A percentile compares a stretch with the other conserved stretches of the same genome.
phyloP scores from a whole-genome alignment of 2,888 invertebrate genomes.

The Acanthoscelides obtectus region DNA sequence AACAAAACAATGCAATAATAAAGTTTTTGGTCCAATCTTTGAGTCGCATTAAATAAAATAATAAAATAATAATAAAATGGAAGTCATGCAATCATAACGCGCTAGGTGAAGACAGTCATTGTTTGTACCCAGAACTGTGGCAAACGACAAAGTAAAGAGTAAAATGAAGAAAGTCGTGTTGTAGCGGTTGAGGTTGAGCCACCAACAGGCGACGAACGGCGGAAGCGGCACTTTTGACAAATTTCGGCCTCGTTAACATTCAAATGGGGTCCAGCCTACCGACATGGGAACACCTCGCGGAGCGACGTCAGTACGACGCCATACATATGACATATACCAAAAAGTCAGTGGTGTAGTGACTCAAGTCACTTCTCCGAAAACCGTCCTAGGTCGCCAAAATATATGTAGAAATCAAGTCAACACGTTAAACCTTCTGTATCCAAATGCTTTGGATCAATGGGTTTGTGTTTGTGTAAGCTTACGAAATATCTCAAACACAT shows the following conservation, averaged over 20 bases:
- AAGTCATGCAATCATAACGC: background rate
- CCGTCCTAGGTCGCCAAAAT: no score
- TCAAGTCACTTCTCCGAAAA: no score
- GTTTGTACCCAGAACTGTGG: background rate
- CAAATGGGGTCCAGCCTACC: slow-evolving; percentile 41
- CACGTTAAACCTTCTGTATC: no score
- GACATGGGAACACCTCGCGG: slow-evolving; percentile 32
- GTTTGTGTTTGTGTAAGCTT: no score
- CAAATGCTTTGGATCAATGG: no score
- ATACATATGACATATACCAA: background rate
- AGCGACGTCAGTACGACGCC: slow-evolving; percentile 7
- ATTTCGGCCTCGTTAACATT: slow-evolving; percentile 46
- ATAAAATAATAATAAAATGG: no score
- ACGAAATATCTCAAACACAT: no score
- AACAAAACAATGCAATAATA: no score
- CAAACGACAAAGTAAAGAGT: background rate
- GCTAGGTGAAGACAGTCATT: background rate
- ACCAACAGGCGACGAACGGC: slow-evolving; percentile 26
- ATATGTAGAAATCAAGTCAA: no score
- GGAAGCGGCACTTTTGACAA: slow-evolving; percentile 45
- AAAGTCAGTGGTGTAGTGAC: background rate
- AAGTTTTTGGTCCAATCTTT: no score
- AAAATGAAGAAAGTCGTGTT: background rate
- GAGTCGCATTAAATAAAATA: no score
- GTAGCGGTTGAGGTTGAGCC: slow-evolving; percentile 6